Conservation (phyloP, 2,797 vertebrate genomes). For the Oreonectes daqikongensis region DNA sequence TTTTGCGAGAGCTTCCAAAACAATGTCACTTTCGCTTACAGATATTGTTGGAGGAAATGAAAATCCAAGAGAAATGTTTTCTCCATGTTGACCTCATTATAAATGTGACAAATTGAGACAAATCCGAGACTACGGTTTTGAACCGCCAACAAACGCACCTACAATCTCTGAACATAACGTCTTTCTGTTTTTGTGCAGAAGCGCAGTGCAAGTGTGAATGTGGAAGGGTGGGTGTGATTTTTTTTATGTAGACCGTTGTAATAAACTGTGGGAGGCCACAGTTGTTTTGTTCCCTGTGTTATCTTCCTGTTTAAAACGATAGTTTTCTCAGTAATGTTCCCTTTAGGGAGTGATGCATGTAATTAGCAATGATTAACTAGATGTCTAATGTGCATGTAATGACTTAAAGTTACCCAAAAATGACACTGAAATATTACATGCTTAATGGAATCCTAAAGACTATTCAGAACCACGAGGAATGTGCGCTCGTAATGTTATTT, state of each 20-base stretch:
- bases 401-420: slow-evolving; percentile 16
- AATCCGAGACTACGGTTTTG: neutral
- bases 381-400: slow-evolving; percentile 41
- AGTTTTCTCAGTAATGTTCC: slow-evolving; percentile 1
- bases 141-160: slow-evolving; percentile 2
- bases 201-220: slow-evolving; percentile 32
- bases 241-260: slow-evolving; percentile 18
- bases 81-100: slow-evolving; percentile 30
- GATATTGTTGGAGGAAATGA: slow-evolving; percentile 7
- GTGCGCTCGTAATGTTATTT: slow-evolving; percentile 8
- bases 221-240: slow-evolving; percentile 13
- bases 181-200: neutral
- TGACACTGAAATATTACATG: slow-evolving; percentile 23
- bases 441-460: slow-evolving; percentile 11
- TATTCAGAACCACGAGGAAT: neutral
- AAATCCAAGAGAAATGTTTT: neutral
- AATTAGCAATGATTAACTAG: slow-evolving; percentile 40
- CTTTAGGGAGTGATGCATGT: slow-evolving; percentile 8
- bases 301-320: slow-evolving; percentile 22
- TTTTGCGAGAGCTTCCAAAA: neutral
- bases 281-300: slow-evolving; percentile 26
- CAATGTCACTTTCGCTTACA: neutral
- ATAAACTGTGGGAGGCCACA: slow-evolving; percentile 29
- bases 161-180: slow-evolving; percentile 8
- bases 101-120: slow-evolving; percentile 9